A percentile compares a stretch with the other conserved stretches of the same genome.
phyloP scores from a whole-genome alignment of 2,113 vertebrate species.

The Mesoclemmys tuberculata region DNA sequence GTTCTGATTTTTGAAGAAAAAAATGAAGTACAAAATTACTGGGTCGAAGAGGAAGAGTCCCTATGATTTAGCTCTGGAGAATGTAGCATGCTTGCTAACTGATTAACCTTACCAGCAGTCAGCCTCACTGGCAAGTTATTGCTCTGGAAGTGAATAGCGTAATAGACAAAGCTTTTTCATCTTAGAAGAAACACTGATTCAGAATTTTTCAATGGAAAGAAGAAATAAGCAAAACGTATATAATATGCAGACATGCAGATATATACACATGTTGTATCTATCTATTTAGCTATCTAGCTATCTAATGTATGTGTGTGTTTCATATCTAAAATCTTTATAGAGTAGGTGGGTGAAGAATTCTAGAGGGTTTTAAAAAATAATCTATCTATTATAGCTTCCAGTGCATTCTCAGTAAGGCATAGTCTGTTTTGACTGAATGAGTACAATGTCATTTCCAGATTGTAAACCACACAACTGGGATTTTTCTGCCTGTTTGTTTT shows the following conservation, averaged over 20 bases:
- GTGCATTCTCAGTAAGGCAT: not conserved
- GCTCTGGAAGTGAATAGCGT: slow-evolving; percentile 28
- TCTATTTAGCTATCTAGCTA: not conserved
- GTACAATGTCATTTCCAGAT: slow-evolving; percentile 36
- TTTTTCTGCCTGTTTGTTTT: not conserved
- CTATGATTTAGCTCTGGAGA: slow-evolving; percentile 27
- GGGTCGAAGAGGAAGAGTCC: not conserved
- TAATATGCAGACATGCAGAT: not conserved
- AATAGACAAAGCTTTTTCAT: slow-evolving; percentile 7
- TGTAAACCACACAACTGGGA: slow-evolving; percentile 29
- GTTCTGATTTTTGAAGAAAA: slow-evolving; percentile 8
- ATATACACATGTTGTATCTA: not conserved
- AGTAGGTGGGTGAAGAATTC: not conserved
- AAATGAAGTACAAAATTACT: not conserved
- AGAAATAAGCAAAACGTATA: slow-evolving; percentile 19
- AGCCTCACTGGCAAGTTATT: not conserved
- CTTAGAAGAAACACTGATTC: slow-evolving; percentile 1
- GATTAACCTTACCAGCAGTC: slow-evolving; percentile 29
- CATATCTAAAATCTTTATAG: not conserved
- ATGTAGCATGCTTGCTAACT: not conserved
- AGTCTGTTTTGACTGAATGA: slow-evolving; percentile 40
- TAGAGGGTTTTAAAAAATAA: slow-evolving; percentile 6
- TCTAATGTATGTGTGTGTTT: not conserved
- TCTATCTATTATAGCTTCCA: not conserved
- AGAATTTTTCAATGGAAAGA: slow-evolving; percentile 19